These are phyloP conservation scores for Phallusia fumigata DNA, from an alignment of 23 tunicate species.

Conservation along the genomic window DNA sequence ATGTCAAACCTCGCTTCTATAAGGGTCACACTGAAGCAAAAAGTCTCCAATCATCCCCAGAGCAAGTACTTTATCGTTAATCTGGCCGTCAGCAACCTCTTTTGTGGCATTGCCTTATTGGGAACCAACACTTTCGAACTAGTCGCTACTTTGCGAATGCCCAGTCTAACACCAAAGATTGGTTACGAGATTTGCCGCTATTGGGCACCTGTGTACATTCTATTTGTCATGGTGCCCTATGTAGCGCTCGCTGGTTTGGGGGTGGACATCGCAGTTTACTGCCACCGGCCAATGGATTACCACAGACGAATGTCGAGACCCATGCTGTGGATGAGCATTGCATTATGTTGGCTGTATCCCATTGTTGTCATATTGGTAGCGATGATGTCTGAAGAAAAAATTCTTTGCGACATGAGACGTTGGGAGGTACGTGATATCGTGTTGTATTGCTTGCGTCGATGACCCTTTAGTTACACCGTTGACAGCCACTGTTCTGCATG, in stretches of 20 bases:
- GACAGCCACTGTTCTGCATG: too few relatives aligned
- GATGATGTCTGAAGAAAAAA: not conserved
- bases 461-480: too few relatives aligned
- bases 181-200: slow-evolving; percentile 18
- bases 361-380: slow-evolving; percentile 25
- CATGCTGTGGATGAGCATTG: slow-evolving; percentile 14
- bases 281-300: slow-evolving; percentile 73
- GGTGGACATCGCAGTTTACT: slow-evolving; percentile 74
- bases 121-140: slow-evolving; percentile 27
- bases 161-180: not conserved
- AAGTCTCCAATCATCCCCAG: slow-evolving; percentile 45
- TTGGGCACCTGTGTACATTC: slow-evolving; percentile 44
- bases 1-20: slow-evolving; percentile 50
- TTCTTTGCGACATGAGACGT: slow-evolving; percentile 42
- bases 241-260: slow-evolving; percentile 64
- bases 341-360: slow-evolving; percentile 52
- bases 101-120: slow-evolving; percentile 60
- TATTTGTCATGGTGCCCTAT: slow-evolving; percentile 63
- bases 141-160: not conserved
- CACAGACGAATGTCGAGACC: slow-evolving; percentile 43
- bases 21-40: slow-evolving; percentile 2
- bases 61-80: slow-evolving; percentile 53
- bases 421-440: slow-evolving; percentile 21
- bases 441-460: too few relatives aligned
- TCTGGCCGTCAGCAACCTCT: slow-evolving; percentile 60